Conservation (phyloP, 2,113 vertebrate species). For the Grus americana region DNA sequence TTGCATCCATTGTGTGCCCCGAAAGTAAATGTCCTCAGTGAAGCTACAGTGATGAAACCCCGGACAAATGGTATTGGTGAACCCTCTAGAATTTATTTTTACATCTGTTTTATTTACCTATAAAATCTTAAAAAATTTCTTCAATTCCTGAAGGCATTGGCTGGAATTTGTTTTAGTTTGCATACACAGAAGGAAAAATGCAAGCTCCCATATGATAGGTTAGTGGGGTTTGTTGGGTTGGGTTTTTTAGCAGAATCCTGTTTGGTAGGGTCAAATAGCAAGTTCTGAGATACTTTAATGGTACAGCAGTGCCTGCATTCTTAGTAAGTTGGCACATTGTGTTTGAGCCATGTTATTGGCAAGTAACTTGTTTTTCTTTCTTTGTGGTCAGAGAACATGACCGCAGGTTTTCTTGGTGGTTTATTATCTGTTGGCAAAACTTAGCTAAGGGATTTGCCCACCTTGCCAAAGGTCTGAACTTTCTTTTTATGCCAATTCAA, state of each 20-base stretch:
- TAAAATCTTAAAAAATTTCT: neutral
- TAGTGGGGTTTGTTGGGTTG: neutral
- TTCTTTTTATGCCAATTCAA: neutral
- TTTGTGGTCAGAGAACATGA: neutral
- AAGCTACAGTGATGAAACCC: conserved; percentile 25
- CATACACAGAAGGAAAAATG: neutral
- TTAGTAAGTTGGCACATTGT: neutral
- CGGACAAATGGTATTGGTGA: conserved; percentile 66
- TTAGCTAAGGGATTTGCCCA: neutral
- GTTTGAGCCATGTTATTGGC: neutral
- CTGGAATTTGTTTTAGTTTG: neutral
- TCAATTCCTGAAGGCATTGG: neutral
- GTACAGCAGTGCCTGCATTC: neutral
- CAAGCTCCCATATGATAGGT: neutral
- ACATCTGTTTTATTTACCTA: neutral
- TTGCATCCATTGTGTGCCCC: neutral
- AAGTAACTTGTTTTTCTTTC: neutral
- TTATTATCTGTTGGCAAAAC: neutral
- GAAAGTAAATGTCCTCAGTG: neutral
- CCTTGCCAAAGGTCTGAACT: neutral
- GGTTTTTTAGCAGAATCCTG: neutral
- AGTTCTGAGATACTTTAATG: neutral
- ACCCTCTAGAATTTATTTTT: neutral
- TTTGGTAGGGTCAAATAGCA: neutral
- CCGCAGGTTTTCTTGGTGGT: neutral